Conservation (phyloP, 2,888 invertebrate species). For the Netelia fuscicornis region DNA sequence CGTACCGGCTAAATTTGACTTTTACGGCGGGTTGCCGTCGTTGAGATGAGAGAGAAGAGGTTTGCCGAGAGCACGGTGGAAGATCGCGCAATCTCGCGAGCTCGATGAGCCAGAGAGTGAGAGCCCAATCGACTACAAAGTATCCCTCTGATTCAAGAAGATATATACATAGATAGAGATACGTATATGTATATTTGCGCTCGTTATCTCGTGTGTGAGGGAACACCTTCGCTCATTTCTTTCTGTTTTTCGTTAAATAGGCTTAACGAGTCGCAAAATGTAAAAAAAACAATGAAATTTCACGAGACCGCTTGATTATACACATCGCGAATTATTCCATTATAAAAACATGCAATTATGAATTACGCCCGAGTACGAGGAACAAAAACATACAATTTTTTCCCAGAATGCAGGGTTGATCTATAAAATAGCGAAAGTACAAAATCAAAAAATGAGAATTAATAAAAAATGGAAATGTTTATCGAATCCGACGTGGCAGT, state of each 20-base stretch:
- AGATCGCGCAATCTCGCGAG: background rate
- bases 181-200: slow-evolving; percentile 9
- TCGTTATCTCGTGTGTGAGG: slow-evolving; percentile 60
- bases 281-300: slow-evolving; percentile 28
- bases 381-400: slow-evolving; percentile 1
- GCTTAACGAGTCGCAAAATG: slow-evolving; percentile 55
- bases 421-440: background rate
- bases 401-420: too few relatives aligned
- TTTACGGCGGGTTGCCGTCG: slow-evolving; percentile 70
- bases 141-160: slow-evolving; percentile 71
- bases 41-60: slow-evolving; percentile 19
- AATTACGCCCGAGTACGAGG: background rate
- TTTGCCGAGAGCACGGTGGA: background rate
- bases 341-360: slow-evolving; percentile 43
- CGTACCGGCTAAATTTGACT: slow-evolving; percentile 73
- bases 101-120: background rate
- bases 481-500: slow-evolving; percentile 47
- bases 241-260: slow-evolving; percentile 52
- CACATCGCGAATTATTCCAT: background rate
- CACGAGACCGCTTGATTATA: background rate
- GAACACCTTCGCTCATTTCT: slow-evolving; percentile 4
- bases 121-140: slow-evolving; percentile 51
- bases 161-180: background rate
- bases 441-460: background rate
- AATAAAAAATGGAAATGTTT: background rate